Percentiles rank a stretch among this genome's conserved stretches.
Conservation (phyloP, 2,797 vertebrate species). For the Argyrosomus regius region DNA sequence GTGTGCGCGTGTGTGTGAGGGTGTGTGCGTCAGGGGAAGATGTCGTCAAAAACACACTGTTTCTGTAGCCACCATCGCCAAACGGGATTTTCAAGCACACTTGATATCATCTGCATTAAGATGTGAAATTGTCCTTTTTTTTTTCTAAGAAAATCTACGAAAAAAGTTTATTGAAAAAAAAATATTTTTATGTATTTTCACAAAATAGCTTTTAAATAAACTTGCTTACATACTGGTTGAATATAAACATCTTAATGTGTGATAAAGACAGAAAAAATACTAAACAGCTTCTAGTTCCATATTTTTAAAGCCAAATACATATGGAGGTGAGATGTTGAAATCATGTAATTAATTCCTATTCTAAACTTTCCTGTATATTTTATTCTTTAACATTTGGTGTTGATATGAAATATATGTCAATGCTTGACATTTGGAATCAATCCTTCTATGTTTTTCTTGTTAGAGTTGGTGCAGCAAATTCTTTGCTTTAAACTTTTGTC, state of each 20-base stretch:
- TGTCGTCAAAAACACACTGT: constrained; percentile 85
- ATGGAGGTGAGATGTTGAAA: constrained; percentile 87
- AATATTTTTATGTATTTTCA: constrained; percentile 99
- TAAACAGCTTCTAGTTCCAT: constrained; percentile 90
- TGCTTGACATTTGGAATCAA: constrained; percentile 96
- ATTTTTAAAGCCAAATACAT: constrained; percentile 98
- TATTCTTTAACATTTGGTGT: constrained; percentile 99
- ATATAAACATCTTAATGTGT: constrained; percentile 87
- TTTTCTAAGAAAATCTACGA: constrained; percentile 91
- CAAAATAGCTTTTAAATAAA: constrained; percentile 99
- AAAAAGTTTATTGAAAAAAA: constrained; percentile 87
- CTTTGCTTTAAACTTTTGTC: constrained; percentile 66
- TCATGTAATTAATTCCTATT: constrained; percentile 98
- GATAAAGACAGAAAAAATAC: constrained; percentile 83
- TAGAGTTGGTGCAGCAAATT: constrained; percentile 72
- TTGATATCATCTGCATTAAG: constrained; percentile 96
- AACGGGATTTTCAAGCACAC: constrained; percentile 98
- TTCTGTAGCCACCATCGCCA: constrained; percentile 92
- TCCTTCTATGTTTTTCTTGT: constrained; percentile 93
- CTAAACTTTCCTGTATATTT: constrained; percentile 95
- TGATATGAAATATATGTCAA: constrained; percentile 95
- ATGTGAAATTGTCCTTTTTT: constrained; percentile 91
- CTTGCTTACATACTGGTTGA: constrained; percentile 96
- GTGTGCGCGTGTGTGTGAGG: constrained; percentile 25
- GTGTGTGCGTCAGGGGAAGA: constrained; percentile 51